Percentiles rank a stretch among this genome's conserved stretches.
Evolutionary conservation across 1,140 invertebrate species (phyloP).

Genomic region (Alviniconcha marisindica): DNA sequence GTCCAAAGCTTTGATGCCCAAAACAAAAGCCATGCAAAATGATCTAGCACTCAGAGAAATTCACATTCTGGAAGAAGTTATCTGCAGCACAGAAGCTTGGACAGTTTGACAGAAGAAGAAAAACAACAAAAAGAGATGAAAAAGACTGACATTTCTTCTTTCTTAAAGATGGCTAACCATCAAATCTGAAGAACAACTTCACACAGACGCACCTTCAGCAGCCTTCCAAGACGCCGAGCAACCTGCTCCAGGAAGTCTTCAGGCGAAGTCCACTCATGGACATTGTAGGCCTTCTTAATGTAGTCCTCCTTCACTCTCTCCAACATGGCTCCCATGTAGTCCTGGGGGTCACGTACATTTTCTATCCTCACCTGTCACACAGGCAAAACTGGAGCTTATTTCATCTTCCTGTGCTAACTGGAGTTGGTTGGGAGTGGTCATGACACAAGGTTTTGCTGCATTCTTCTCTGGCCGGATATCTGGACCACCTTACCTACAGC

Average conservation of each 20-base stretch:
- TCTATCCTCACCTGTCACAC: slow-evolving; percentile 91
- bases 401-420: too few relatives aligned
- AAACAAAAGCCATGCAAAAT: not conserved
- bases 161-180: not conserved
- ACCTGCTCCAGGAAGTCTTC: slow-evolving; percentile 96
- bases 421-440: too few relatives aligned
- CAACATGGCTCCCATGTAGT: slow-evolving; percentile 93
- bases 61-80: not conserved
- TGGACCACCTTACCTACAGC: too few relatives aligned
- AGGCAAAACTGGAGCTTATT: not conserved
- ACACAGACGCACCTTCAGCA: slow-evolving; percentile 88
- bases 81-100: too few relatives aligned
- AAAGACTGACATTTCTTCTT: too few relatives aligned
- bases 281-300: slow-evolving; percentile 93
- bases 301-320: slow-evolving; percentile 94
- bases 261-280: slow-evolving; percentile 86
- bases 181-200: too few relatives aligned
- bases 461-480: too few relatives aligned
- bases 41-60: not conserved
- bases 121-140: not conserved
- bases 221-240: slow-evolving; percentile 89
- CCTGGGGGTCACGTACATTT: slow-evolving; percentile 94
- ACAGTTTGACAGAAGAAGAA: not conserved
- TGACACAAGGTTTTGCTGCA: too few relatives aligned
- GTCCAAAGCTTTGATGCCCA: too few relatives aligned